Conservation (phyloP, 2,113 vertebrate genomes). For the Mohoua ochrocephala region DNA sequence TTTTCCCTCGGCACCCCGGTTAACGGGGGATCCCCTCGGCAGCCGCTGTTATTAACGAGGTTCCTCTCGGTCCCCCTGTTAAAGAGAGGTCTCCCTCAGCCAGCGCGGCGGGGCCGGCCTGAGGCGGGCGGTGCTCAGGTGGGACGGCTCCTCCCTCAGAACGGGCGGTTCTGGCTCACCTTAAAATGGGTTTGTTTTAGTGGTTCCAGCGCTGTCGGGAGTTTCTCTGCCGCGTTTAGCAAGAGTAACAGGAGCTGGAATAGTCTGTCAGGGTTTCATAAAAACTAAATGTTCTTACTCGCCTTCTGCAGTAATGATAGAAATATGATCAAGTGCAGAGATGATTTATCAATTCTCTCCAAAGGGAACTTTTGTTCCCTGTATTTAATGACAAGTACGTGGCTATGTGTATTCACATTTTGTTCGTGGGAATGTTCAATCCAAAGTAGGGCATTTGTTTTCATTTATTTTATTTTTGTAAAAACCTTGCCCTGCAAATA, state of each 20-base stretch:
- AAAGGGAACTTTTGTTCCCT: neutral
- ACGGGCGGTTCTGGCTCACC: accelerated
- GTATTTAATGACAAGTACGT: neutral
- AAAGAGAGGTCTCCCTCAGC: too few relatives aligned
- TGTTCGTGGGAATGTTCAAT: neutral
- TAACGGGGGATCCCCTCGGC: neutral
- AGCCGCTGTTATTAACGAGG: neutral
- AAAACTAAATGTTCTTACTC: accelerated
- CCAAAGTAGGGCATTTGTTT: neutral
- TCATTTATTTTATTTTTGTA: neutral
- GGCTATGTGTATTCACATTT: accelerated
- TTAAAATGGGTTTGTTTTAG: accelerated
- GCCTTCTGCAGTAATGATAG: neutral
- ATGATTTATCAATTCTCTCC: neutral
- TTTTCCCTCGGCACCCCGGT: neutral
- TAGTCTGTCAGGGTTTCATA: neutral
- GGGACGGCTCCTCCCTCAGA: neutral
- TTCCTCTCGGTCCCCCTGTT: neutral
- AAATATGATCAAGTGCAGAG: neutral
- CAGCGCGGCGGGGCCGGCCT: too few relatives aligned
- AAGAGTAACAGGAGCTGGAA: accelerated
- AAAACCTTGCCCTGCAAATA: neutral
- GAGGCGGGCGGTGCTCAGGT: neutral
- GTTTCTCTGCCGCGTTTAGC: accelerated
- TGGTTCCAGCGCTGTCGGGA: accelerated